Evolutionary conservation across 2,113 vertebrate genomes (phyloP).

Genomic region (Mungos mungo): DNA sequence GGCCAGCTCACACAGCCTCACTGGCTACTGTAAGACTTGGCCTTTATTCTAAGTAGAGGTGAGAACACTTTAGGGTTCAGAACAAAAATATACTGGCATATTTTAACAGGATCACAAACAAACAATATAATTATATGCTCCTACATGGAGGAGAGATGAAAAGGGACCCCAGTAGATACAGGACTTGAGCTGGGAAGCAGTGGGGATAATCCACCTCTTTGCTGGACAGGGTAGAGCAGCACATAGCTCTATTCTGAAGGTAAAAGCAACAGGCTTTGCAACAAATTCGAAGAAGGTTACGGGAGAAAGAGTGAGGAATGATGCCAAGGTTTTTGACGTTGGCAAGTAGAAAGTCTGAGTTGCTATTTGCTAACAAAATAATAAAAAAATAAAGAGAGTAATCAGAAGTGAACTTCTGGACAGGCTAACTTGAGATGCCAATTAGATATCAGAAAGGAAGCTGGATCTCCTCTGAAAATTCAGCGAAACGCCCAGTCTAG

Average conservation of each 20-base stretch:
- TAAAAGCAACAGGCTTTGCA: neutral
- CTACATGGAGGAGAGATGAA: neutral
- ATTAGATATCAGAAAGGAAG: neutral
- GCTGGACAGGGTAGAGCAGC: neutral
- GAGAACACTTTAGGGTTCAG: neutral
- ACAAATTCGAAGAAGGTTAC: neutral
- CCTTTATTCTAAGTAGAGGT: neutral
- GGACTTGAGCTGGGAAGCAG: neutral
- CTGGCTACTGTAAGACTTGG: neutral
- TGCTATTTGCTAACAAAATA: neutral
- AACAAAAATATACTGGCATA: neutral
- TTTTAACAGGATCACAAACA: neutral
- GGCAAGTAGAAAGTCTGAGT: neutral
- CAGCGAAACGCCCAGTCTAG: neutral
- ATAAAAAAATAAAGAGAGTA: neutral
- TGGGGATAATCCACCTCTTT: no score
- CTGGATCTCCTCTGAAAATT: neutral
- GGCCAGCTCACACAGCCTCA: neutral
- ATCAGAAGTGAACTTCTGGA: neutral
- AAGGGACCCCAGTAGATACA: no score
- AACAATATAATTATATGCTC: neutral
- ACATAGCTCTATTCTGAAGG: neutral
- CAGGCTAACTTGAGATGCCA: neutral
- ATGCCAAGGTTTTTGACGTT: neutral
- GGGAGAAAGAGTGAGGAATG: neutral